Evolutionary conservation across 2,113 vertebrate genomes (phyloP).

Genomic region (Silurus meridionalis): DNA sequence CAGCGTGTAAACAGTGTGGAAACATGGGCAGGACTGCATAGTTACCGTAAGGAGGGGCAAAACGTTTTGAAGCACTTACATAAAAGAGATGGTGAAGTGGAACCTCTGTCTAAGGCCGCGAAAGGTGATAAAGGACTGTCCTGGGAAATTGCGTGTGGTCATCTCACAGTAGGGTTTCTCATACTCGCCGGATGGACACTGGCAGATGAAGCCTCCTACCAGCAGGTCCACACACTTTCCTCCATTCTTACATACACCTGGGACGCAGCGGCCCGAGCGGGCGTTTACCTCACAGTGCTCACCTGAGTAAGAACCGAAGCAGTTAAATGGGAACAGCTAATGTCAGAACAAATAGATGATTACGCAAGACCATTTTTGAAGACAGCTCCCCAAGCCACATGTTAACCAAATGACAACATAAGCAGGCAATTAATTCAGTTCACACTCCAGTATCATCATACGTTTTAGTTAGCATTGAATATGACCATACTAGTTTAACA

Average conservation of each 20-base stretch:
- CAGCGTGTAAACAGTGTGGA: not conserved
- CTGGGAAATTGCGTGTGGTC: constrained; percentile 90
- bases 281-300: constrained; percentile 87
- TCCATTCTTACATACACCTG: constrained; percentile 87
- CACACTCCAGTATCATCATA: not conserved
- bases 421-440: not conserved
- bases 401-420: not conserved
- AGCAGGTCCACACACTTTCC: constrained; percentile 87
- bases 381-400: not conserved
- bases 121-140: constrained; percentile 90
- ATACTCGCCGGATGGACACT: constrained; percentile 84
- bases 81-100: constrained; percentile 91
- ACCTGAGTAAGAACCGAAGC: constrained; percentile 63
- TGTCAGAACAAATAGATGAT: not conserved
- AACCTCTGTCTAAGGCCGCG: constrained; percentile 90
- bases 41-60: constrained; percentile 12
- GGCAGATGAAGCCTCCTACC: constrained; percentile 88
- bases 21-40: constrained; percentile 20
- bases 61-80: constrained; percentile 73
- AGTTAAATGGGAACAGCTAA: not conserved
- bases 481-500: not conserved
- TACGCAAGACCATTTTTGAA: not conserved
- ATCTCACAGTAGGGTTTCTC: constrained; percentile 92
- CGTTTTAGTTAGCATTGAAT: not conserved
- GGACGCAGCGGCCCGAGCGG: constrained; percentile 81